Evolutionary conservation across 2,113 vertebrate genomes (phyloP).

Genomic region (Sardina pilchardus): DNA sequence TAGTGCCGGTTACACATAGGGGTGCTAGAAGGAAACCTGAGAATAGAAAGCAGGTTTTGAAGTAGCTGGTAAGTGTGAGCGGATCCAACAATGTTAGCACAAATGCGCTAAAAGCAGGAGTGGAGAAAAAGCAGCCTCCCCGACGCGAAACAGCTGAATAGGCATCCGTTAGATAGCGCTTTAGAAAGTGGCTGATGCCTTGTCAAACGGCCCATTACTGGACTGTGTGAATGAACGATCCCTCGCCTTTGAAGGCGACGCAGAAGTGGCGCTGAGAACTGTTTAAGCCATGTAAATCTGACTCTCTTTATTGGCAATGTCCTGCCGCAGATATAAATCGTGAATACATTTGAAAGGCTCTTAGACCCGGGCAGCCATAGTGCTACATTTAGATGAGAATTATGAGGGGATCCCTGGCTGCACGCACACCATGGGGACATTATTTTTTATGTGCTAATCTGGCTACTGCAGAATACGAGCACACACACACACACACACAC

Average conservation of each 20-base stretch:
- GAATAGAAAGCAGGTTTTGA: not conserved
- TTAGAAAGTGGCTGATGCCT: not conserved
- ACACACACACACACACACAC: not conserved
- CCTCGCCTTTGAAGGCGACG: slow-evolving; percentile 1
- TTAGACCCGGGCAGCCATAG: not conserved
- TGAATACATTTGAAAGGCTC: slow-evolving; percentile 15
- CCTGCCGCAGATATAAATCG: slow-evolving; percentile 12
- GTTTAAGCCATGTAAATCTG: slow-evolving; percentile 31
- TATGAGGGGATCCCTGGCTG: not conserved
- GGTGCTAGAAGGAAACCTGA: not conserved
- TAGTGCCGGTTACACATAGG: not conserved
- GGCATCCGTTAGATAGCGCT: not conserved
- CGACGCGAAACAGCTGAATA: not conserved
- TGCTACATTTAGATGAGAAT: not conserved
- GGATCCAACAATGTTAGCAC: not conserved
- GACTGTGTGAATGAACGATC: slow-evolving; percentile 25
- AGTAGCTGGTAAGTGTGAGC: not conserved
- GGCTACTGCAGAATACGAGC: not conserved
- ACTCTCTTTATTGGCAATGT: slow-evolving; percentile 19
- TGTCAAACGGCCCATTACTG: slow-evolving; percentile 27
- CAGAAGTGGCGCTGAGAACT: not conserved
- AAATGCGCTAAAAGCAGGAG: not conserved
- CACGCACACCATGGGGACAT: not conserved
- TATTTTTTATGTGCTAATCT: slow-evolving; percentile 24
- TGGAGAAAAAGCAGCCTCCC: not conserved